Evolutionary conservation across 2,888 invertebrate genomes (phyloP), one percentile per base, ranked within the genome.

Genomic region (Pogonocherus hispidulus): DNA sequence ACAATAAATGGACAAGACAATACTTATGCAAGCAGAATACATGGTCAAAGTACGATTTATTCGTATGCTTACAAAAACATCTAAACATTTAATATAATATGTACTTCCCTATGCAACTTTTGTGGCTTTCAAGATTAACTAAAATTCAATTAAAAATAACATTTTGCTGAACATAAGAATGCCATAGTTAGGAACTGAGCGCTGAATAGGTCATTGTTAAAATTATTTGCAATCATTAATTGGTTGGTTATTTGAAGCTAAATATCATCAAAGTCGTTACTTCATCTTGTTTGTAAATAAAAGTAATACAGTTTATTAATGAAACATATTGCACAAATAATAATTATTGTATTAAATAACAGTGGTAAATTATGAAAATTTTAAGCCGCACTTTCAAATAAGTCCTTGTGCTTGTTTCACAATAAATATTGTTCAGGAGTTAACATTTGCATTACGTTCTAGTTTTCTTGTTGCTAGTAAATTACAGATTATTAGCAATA

Each of bases 371-470:
- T 73, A 78, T 76, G 74, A 76, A 77, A 76, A 74, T 73, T 74
- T 75, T 71, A 77, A 75, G 72, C 73, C 71, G 74, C 66, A 72
- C 76, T 78, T 75, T 76, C 77, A 77, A 78, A 71, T 74, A 78
- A 82, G 71, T 73, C 76, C 78, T 77, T 78, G 77, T 77, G 64
- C 77, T 75, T 75, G 70, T 78, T 77, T 77, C 77, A 73, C 72
- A 78, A 78, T 69, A 62, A 62, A 62, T 67, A 70, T 69, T 69
- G 66, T 69, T 67, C 67, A 57, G 63, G 41, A 49, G 49, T 62
- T 66, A 62, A 49, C 63, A 51, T 70, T 62, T 63, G 54, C 66
- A 64, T 63, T 67, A 49, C 66, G 68, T 66, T 72, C 66, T 70
- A 67, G 54, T 70, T 72, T n/a, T 72, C 55, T 55, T 35, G 57